Evolutionary conservation across 2,113 vertebrate genomes (phyloP).

Genomic region (Microcebus murinus): DNA sequence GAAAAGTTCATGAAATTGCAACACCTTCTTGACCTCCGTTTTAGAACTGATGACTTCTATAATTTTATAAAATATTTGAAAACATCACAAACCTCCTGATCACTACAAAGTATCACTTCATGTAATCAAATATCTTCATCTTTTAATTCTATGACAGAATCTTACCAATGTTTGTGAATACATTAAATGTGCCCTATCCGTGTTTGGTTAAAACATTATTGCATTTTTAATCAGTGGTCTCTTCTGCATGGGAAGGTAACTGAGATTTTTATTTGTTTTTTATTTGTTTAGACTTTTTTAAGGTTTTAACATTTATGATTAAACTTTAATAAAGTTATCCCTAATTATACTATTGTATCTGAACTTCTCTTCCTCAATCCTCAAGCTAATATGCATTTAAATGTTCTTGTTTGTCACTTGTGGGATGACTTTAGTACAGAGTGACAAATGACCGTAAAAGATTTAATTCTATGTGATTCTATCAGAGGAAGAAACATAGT

Average conservation of each 20-base stretch:
- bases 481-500: background rate
- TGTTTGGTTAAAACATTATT: background rate
- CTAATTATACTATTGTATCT: background rate
- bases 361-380: background rate
- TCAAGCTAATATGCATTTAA: background rate
- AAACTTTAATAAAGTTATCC: background rate
- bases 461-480: background rate
- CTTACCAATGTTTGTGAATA: background rate
- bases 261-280: background rate
- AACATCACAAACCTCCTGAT: background rate
- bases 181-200: background rate
- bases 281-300: background rate
- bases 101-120: background rate
- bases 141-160: background rate
- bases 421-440: background rate
- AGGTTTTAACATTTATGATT: background rate
- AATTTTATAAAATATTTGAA: background rate
- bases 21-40: background rate
- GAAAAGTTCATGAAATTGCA: background rate
- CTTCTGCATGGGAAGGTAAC: background rate
- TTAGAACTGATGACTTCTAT: background rate
- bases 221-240: background rate
- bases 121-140: background rate
- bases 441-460: background rate
- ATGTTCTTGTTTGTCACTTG: background rate